These are phyloP conservation scores for Nannoperca obscura DNA, from an alignment of 2,797 vertebrate species.

Conservation along the genomic window DNA sequence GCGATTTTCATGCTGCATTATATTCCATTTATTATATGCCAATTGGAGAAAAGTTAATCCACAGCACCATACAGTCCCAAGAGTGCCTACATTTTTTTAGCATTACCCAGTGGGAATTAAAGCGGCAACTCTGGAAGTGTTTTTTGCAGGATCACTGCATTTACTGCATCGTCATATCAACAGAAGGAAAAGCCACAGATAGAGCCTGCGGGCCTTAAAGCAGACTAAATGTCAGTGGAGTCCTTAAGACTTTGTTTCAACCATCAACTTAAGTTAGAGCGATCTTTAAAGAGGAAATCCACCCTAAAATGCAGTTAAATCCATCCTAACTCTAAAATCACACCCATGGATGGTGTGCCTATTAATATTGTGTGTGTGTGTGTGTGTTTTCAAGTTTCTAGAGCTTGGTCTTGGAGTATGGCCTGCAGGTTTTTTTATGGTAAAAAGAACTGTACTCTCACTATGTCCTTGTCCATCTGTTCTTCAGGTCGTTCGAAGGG, in stretches of 20 bases:
- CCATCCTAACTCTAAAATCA: no score
- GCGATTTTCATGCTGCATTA: conserved; percentile 71
- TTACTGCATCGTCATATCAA: conserved; percentile 17
- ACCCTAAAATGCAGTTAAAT: background rate
- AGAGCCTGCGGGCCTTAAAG: conserved; percentile 22
- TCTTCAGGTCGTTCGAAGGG: no score
- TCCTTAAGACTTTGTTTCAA: conserved; percentile 4
- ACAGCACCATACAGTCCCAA: conserved; percentile 44
- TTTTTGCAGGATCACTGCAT: conserved; percentile 22
- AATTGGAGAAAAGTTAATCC: conserved; percentile 67
- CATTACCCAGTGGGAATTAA: conserved; percentile 54
- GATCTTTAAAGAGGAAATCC: background rate
- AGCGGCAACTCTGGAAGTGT: conserved; percentile 23
- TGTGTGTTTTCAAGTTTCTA: no score
- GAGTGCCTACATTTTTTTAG: conserved; percentile 44
- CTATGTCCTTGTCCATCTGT: background rate
- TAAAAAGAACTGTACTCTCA: no score
- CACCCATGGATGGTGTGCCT: no score
- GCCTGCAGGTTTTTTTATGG: background rate
- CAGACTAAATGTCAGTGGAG: conserved; percentile 31
- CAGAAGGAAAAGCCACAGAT: background rate
- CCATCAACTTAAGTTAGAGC: background rate
- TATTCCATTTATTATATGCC: conserved; percentile 69
- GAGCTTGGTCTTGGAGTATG: background rate
- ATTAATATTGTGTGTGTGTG: no score